A percentile compares a stretch with the other conserved stretches of the same genome.
phyloP scores from a whole-genome alignment of 2,888 invertebrate genomes.

The Hetaerina titia region DNA sequence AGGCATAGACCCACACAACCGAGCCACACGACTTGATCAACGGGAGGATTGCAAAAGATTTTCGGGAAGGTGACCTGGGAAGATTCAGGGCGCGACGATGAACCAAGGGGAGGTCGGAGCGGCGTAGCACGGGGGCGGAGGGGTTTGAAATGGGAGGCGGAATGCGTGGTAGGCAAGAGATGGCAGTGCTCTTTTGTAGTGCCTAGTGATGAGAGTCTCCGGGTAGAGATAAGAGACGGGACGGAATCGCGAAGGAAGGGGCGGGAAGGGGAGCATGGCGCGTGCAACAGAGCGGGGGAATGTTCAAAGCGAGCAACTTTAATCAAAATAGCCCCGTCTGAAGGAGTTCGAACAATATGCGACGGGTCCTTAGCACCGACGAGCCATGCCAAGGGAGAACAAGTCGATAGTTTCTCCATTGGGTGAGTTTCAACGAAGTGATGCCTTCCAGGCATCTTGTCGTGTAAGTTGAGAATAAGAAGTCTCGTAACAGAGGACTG shows the following conservation, averaged over 20 bases:
- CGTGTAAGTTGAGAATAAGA: neutral
- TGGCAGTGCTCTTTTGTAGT: neutral
- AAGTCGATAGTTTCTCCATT: neutral
- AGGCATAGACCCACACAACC: no score
- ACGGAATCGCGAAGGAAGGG: neutral
- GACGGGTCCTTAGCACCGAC: neutral
- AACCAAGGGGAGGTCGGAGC: no score
- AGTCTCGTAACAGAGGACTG: neutral
- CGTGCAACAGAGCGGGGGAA: neutral
- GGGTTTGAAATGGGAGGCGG: neutral
- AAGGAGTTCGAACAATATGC: neutral
- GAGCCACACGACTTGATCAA: no score
- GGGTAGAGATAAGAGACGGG: neutral
- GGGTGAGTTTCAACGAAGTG: neutral
- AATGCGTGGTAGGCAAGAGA: neutral
- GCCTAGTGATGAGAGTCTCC: constrained; percentile 13
- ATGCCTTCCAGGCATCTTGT: neutral
- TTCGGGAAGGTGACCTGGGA: no score
- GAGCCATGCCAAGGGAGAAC: neutral
- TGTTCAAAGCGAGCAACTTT: constrained; percentile 4
- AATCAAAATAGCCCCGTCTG: constrained; percentile 12
- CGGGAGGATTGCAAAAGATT: no score
- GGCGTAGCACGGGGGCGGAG: neutral
- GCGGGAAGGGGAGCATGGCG: neutral
- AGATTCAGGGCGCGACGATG: no score